Evolutionary conservation across 2,797 vertebrate species (phyloP).

Genomic region (Manis javanica): DNA sequence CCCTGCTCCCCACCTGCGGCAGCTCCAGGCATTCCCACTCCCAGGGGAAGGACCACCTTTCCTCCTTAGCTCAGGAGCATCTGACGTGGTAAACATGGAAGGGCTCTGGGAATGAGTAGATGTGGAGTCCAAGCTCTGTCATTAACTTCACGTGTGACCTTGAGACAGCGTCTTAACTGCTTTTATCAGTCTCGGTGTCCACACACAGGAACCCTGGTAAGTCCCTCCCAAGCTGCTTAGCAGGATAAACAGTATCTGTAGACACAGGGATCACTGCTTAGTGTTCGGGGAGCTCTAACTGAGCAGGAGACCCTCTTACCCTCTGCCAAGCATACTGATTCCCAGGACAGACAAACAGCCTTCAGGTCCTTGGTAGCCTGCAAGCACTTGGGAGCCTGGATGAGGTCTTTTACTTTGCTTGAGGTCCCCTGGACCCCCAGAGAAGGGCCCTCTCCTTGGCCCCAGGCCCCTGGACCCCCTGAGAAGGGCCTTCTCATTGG

Average conservation of each 20-base stretch:
- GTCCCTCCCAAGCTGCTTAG: background rate
- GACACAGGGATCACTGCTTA: background rate
- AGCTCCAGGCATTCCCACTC: background rate
- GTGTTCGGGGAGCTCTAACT: background rate
- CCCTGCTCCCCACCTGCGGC: background rate
- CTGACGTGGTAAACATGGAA: background rate
- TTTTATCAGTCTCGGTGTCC: background rate
- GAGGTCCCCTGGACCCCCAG: background rate
- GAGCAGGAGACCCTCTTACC: background rate
- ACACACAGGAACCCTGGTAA: background rate
- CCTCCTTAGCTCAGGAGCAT: background rate
- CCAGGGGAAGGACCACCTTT: background rate
- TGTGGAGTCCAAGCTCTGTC: background rate
- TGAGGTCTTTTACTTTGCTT: background rate
- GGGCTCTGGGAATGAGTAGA: background rate
- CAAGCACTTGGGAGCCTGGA: background rate
- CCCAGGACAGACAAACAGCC: background rate
- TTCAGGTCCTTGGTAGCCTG: background rate
- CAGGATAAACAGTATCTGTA: background rate
- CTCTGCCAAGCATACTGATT: background rate
- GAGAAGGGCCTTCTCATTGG: too few species aligned
- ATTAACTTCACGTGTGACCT: background rate
- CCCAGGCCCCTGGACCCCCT: background rate
- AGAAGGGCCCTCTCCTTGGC: too few species aligned
- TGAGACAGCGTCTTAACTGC: background rate